Evolutionary conservation across 2,113 vertebrate species (phyloP).

Genomic region (Phaethornis superciliosus): DNA sequence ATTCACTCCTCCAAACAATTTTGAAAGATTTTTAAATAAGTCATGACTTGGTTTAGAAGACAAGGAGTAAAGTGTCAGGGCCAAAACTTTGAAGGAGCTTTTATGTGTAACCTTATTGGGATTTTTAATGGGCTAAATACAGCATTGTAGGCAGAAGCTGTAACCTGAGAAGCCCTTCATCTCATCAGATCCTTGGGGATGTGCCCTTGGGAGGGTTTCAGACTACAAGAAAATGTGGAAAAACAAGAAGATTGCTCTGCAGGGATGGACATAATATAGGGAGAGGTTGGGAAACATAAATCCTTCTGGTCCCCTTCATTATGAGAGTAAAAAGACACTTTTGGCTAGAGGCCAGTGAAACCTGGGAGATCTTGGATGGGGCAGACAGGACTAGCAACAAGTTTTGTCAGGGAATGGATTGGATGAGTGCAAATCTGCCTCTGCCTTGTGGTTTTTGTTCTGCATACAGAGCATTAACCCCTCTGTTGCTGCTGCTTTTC

Average conservation of each 20-base stretch:
- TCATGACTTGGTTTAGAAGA: slow-evolving; percentile 41
- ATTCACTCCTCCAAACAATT: slow-evolving; percentile 47
- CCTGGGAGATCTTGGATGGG: slow-evolving; percentile 69
- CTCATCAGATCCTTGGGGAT: slow-evolving; percentile 69
- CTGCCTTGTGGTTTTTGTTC: slow-evolving; percentile 39
- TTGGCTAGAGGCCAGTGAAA: slow-evolving; percentile 73
- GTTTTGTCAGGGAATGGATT: slow-evolving; percentile 72
- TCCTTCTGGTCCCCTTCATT: slow-evolving; percentile 73
- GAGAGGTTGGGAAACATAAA: slow-evolving; percentile 73
- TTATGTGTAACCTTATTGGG: slow-evolving; percentile 47
- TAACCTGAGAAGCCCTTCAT: slow-evolving; percentile 60
- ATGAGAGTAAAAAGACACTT: slow-evolving; percentile 76
- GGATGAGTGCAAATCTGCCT: slow-evolving; percentile 37
- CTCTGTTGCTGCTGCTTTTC: slow-evolving; percentile 16
- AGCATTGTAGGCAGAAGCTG: slow-evolving; percentile 50
- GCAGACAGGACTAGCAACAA: slow-evolving; percentile 72
- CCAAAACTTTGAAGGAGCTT: slow-evolving; percentile 64
- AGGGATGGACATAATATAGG: slow-evolving; percentile 69
- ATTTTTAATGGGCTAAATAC: slow-evolving; percentile 67
- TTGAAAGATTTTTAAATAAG: slow-evolving; percentile 65
- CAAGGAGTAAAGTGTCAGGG: slow-evolving; percentile 26
- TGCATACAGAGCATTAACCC: slow-evolving; percentile 48
- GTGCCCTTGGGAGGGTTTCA: slow-evolving; percentile 70
- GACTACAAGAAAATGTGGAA: slow-evolving; percentile 79
- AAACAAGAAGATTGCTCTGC: slow-evolving; percentile 76